Conservation (phyloP, 2,888 invertebrate species). For the Lamellibrachia satsuma region DNA sequence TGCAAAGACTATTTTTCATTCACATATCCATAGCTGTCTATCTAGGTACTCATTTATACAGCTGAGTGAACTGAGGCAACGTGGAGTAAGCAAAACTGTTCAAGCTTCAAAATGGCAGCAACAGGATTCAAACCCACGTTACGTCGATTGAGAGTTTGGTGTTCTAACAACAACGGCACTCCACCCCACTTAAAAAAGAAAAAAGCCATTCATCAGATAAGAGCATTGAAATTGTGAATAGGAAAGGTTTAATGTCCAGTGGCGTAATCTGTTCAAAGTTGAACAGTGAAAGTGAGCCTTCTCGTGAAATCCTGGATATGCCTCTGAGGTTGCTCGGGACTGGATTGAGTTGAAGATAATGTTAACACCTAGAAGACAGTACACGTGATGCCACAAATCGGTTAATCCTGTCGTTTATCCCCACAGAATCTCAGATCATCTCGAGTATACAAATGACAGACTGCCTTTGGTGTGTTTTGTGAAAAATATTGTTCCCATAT, state of each 20-base stretch:
- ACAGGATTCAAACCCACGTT: too few relatives aligned
- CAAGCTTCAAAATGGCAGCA: too few relatives aligned
- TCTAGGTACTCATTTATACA: too few relatives aligned
- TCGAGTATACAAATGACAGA: not conserved
- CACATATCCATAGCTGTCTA: too few relatives aligned
- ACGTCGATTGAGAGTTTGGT: too few relatives aligned
- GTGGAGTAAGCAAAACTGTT: too few relatives aligned
- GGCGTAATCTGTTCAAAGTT: not conserved
- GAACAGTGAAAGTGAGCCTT: not conserved
- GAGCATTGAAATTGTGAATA: not conserved
- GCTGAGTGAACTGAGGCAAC: too few relatives aligned
- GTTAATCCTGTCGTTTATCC: not conserved
- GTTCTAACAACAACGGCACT: too few relatives aligned
- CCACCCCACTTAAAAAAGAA: too few relatives aligned
- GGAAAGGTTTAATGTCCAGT: not conserved
- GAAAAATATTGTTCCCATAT: not conserved
- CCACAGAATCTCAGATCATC: not conserved
- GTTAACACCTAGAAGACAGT: not conserved
- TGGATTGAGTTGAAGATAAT: not conserved
- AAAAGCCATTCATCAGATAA: not conserved
- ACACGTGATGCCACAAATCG: not conserved
- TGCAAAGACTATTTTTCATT: too few relatives aligned
- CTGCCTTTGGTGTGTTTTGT: not conserved
- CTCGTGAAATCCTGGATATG: not conserved
- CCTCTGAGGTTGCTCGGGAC: not conserved